Evolutionary conservation across 1,140 invertebrate species (phyloP).

Genomic region (Myzus persicae): DNA sequence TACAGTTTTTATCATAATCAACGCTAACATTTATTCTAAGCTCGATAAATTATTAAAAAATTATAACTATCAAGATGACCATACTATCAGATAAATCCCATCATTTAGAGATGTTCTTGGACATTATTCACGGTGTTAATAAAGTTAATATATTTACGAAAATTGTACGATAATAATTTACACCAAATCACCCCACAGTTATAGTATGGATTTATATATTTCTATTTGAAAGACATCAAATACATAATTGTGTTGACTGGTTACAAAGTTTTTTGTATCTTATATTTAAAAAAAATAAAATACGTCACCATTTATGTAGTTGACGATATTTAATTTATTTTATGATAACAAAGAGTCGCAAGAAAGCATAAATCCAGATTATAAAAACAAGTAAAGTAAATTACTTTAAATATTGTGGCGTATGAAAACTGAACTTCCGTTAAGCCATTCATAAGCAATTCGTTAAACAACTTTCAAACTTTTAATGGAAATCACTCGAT

Average conservation of each 20-base stretch:
- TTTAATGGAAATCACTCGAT: background rate
- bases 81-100: background rate
- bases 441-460: background rate
- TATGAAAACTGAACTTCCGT: background rate
- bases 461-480: conserved; percentile 25
- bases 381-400: conserved; percentile 25
- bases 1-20: background rate
- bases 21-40: background rate
- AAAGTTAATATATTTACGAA: background rate
- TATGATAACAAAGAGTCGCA: conserved; percentile 18
- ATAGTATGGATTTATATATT: background rate
- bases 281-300: background rate
- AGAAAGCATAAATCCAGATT: conserved; percentile 34
- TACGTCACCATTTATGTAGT: background rate
- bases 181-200: background rate
- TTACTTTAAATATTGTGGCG: background rate
- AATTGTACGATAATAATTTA: background rate
- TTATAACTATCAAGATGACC: background rate
- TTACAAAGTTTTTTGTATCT: background rate
- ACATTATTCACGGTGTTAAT: no score
- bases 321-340: background rate
- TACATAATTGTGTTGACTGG: background rate
- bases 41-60: background rate
- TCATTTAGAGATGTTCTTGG: no score
- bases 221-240: background rate